A percentile compares a stretch with the other conserved stretches of the same genome.
Evolutionary conservation across 1,140 invertebrate species (phyloP).

Genomic region (Pentalonia nigronervosa): DNA sequence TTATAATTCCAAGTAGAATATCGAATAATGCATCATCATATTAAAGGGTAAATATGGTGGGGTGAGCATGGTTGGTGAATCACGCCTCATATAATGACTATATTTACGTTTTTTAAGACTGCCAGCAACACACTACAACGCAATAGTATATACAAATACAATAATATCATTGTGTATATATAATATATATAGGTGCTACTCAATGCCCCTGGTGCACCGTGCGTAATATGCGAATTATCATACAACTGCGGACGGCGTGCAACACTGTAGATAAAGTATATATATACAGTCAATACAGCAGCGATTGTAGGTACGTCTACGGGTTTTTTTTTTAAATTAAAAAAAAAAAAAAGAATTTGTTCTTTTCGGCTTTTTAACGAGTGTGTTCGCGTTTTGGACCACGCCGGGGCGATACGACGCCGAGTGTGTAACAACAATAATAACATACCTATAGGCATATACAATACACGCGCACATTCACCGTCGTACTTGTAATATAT

Average conservation of each 20-base stretch:
- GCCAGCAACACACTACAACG: not conserved
- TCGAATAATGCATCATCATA: not conserved
- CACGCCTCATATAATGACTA: not conserved
- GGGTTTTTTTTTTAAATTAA: not conserved
- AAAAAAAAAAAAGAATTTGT: not conserved
- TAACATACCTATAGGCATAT: not conserved
- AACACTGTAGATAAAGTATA: not conserved
- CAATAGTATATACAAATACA: not conserved
- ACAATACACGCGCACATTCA: not conserved
- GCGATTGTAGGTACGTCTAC: not conserved
- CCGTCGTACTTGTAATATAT: not conserved
- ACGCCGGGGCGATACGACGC: not conserved
- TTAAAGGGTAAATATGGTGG: not conserved
- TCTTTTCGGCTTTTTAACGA: slow-evolving; percentile 28
- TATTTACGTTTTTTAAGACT: not conserved
- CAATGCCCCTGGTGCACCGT: not conserved
- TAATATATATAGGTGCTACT: not conserved
- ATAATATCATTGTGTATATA: not conserved
- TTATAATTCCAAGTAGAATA: not conserved
- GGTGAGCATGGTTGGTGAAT: not conserved
- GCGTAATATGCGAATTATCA: not conserved
- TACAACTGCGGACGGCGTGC: not conserved
- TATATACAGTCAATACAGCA: not conserved
- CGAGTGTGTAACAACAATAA: not conserved
- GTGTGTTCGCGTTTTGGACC: not conserved